Conservation (phyloP, 1,140 invertebrate species). For the Nephila pilipes region DNA sequence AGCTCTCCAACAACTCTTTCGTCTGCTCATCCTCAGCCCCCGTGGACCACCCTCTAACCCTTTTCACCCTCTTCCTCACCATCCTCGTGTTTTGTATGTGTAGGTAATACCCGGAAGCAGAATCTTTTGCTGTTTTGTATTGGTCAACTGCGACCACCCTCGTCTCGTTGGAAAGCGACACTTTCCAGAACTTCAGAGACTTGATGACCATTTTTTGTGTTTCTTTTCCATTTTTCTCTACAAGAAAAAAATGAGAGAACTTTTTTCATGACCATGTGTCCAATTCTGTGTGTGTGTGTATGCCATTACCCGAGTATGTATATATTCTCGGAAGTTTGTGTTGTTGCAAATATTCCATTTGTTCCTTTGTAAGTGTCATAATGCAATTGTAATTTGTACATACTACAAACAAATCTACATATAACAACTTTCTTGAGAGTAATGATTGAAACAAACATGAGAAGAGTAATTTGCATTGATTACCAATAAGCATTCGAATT, state of each 20-base stretch:
- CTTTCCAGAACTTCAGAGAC: background rate
- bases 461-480: too few relatives aligned
- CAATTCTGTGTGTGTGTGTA: background rate
- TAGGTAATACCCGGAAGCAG: conserved; percentile 20
- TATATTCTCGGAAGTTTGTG: background rate
- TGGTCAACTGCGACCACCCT: background rate
- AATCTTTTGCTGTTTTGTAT: background rate
- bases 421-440: too few relatives aligned
- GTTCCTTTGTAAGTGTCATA: background rate
- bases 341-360: background rate
- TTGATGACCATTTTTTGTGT: background rate
- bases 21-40: conserved; percentile 18
- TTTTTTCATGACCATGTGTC: background rate
- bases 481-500: too few relatives aligned
- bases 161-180: background rate
- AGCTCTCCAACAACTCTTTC: conserved; percentile 59
- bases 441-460: too few relatives aligned
- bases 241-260: background rate
- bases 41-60: background rate
- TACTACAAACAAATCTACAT: background rate
- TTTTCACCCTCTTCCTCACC: background rate
- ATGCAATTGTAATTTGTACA: too few relatives aligned
- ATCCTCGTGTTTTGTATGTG: conserved; percentile 55
- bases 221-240: background rate
- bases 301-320: background rate